Evolutionary conservation across 2,797 vertebrate species (phyloP), one percentile per base, ranked within the genome.

Genomic region (Hylomyscus alleni): DNA sequence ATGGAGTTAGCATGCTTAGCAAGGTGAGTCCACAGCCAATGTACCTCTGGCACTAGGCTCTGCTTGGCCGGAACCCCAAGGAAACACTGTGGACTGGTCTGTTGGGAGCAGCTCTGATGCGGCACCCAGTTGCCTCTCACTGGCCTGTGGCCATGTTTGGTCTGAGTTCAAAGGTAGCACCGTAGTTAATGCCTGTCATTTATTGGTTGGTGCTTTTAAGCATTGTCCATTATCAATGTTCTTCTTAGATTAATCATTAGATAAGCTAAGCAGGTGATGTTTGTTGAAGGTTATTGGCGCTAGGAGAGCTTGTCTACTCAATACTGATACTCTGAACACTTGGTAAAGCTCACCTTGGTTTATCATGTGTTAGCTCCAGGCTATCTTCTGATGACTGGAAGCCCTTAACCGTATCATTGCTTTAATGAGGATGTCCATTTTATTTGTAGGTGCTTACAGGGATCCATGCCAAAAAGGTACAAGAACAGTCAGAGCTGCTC

Each of bases 381-480:
- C 40, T 56, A 34, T 69, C 94, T 67, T 94, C 86, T 94, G 19
- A 93, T 85, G 54, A 77, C 72, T 31, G 31, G 90, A 96, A 90
- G 3, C 17, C 88, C 54, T 85, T 83, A 78, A 60, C 91, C n/a
- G 56, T 29, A 37, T 80, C 0, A 13, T 47, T 94, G 73, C 81
- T 67, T 73, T 75, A 89, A 75, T 89, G 94, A 95, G 50, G 87
- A 91, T 83, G 47, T 54, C 76, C n/a, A 44, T 84, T 93, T 95
- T 44, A 87, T 77, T 44, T 40, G 3, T 81, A 81, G 60, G 26
- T 82, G 54, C 47, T 31, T 26, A 73, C 13, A 88, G 24, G 76
- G 65, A 93, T 47, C 44, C n/a, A 73, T 75, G 14, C 80, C 87
- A 91, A 86, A 89, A 20, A 52, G 22, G 87, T 22, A 95, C 3